These are phyloP conservation scores for Meteorus sp. DNA, from an alignment of 1,140 invertebrate species.

Conservation along the genomic window DNA sequence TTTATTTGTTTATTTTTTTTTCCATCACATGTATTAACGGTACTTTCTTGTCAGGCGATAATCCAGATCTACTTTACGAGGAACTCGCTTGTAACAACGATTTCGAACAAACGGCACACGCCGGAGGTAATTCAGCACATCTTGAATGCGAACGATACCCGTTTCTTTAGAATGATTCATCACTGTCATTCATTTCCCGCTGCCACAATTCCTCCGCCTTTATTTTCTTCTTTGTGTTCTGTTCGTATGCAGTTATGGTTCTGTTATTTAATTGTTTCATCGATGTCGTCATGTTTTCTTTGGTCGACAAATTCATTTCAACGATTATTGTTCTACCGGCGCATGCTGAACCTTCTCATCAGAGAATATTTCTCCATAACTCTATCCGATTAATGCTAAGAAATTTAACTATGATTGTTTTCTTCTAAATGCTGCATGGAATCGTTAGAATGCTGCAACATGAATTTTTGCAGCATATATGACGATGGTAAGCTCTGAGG, in stretches of 20 bases:
- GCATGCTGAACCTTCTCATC: conserved; percentile 3
- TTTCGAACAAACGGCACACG: conserved; percentile 45
- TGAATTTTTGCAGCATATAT: conserved; percentile 19
- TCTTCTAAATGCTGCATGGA: conserved; percentile 23
- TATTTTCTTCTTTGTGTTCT: background rate
- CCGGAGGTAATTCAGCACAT: conserved; percentile 45
- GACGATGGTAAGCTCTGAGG: conserved; percentile 25
- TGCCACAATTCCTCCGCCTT: no score
- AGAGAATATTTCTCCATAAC: background rate
- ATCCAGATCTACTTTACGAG: conserved; percentile 62
- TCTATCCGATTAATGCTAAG: background rate
- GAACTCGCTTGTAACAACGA: conserved; percentile 59
- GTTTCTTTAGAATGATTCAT: background rate
- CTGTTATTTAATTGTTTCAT: background rate
- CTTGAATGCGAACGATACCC: background rate
- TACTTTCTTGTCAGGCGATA: conserved; percentile 59
- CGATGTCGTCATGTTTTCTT: no score
- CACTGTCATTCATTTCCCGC: background rate
- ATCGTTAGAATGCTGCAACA: conserved; percentile 21
- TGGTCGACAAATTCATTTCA: conserved; percentile 6
- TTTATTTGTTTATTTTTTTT: conserved; percentile 23
- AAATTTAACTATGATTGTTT: conserved; percentile 21
- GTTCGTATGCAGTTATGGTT: background rate
- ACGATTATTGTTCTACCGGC: background rate
- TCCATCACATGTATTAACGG: conserved; percentile 27